Base-by-base conservation (phyloP, 2,113 vertebrate species). In the Mesitornis unicolor region DNA sequence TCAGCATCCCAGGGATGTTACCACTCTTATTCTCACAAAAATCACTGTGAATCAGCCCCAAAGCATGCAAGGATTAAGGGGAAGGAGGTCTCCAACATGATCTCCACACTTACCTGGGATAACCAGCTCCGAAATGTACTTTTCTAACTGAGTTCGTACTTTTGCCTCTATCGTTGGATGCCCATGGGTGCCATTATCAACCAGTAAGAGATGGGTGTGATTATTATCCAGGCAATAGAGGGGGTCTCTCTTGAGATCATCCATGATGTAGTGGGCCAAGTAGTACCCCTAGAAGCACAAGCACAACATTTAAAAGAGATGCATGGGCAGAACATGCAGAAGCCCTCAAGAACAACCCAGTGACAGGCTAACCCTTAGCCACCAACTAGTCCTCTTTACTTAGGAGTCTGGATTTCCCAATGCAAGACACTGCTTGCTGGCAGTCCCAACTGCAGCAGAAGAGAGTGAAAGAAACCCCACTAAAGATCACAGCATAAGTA, bases 151-250 rank as follows among this genome's bases (percentile, higher is more conserved):
- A 8, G 95, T 97, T 7, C 98, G 92, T n/a, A 98, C 97, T 81
- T 98, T 98, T 6, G 97, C 97, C 51, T 98, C 98, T 1, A 19
- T 89, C 0, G 97, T 56, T 7, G 98, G 98, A 35, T 98, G 97
- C 13, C 98, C 98, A 0, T 98, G 98, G 79, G 98, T 98, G n/a
- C 98, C 98, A 0, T 98, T 98, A 50, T 98, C 98, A 13, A 98
- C 98, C 6, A 98, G 97, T 59, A 98, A 89, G 15, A 98, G 78
- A 38, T 98, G 98, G 6, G 98, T 98, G 70, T 98, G 98, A 11
- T 98, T 98, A 89, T 98, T 98, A 61, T 98, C 98, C 92, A 98
- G 87, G 83, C 98, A 97, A 59, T 98, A 98, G 11, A 98, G 93
- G 2, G 98, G 97, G 48, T 98, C 98, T 79, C 96, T 98, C 78